These are phyloP conservation scores for Babylonia areolata DNA, from an alignment of 1,140 invertebrate species.

Conservation along the genomic window DNA sequence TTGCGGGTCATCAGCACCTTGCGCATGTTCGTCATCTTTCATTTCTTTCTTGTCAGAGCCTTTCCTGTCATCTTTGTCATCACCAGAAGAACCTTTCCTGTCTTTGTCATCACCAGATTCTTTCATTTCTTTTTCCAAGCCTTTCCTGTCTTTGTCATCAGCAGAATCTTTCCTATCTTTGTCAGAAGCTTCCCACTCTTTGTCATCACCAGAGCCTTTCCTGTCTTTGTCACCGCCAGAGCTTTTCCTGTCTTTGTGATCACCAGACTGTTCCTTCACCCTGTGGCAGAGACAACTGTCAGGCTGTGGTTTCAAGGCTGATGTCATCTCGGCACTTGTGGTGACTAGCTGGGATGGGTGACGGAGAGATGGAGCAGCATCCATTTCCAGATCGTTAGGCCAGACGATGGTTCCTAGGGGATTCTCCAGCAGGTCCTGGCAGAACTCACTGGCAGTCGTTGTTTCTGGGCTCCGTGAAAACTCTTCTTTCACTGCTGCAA, in stretches of 20 bases:
- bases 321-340: neutral
- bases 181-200: too few relatives aligned
- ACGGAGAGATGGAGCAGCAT: conserved; percentile 22
- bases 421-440: neutral
- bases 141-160: too few relatives aligned
- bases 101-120: neutral
- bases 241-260: too few relatives aligned
- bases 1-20: too few relatives aligned
- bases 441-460: neutral
- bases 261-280: too few relatives aligned
- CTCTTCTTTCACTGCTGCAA: conserved; percentile 36
- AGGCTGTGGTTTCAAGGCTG: neutral
- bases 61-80: too few relatives aligned
- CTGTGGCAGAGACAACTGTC: neutral
- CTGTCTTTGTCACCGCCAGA: neutral
- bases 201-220: too few relatives aligned
- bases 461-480: conserved; percentile 24
- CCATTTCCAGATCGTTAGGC: conserved; percentile 23
- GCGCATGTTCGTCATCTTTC: too few relatives aligned
- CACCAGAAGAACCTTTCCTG: too few relatives aligned
- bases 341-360: neutral
- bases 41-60: too few relatives aligned
- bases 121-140: neutral
- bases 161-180: too few relatives aligned
- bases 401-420: conserved; percentile 6